Evolutionary conservation across 2,113 vertebrate species (phyloP).

Genomic region (Galemys pyrenaicus): DNA sequence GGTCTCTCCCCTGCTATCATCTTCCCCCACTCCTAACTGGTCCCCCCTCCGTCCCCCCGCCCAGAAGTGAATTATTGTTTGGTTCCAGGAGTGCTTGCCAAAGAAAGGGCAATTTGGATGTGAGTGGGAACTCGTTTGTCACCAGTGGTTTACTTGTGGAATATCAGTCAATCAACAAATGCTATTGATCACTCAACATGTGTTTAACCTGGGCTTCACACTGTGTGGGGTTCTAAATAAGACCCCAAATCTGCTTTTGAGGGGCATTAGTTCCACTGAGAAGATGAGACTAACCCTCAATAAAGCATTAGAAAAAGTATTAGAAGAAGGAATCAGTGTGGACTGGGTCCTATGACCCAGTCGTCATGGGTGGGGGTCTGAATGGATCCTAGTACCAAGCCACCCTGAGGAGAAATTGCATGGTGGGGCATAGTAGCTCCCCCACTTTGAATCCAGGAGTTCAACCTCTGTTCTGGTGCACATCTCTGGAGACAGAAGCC

Average conservation of each 20-base stretch:
- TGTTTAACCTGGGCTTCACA: background rate
- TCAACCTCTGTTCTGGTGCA: background rate
- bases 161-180: background rate
- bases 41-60: background rate
- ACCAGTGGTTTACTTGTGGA: background rate
- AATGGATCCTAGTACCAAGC: background rate
- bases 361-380: background rate
- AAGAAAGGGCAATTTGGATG: background rate
- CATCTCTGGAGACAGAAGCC: background rate
- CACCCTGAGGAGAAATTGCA: background rate
- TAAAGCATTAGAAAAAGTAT: background rate
- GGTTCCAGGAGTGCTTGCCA: background rate
- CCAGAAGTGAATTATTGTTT: constrained; percentile 6
- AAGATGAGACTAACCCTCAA: background rate
- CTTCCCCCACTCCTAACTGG: background rate
- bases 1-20: constrained; percentile 49
- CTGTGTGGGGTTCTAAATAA: background rate
- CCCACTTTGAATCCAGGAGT: background rate
- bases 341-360: background rate
- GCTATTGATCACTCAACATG: background rate
- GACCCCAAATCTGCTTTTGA: background rate
- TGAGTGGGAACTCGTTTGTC: background rate
- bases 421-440: background rate
- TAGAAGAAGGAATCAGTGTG: background rate
- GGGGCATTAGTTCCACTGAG: background rate